A percentile compares a stretch with the other conserved stretches of the same genome.
Evolutionary conservation across 2,797 vertebrate species (phyloP).

Genomic region (Myotis pilosus): DNA sequence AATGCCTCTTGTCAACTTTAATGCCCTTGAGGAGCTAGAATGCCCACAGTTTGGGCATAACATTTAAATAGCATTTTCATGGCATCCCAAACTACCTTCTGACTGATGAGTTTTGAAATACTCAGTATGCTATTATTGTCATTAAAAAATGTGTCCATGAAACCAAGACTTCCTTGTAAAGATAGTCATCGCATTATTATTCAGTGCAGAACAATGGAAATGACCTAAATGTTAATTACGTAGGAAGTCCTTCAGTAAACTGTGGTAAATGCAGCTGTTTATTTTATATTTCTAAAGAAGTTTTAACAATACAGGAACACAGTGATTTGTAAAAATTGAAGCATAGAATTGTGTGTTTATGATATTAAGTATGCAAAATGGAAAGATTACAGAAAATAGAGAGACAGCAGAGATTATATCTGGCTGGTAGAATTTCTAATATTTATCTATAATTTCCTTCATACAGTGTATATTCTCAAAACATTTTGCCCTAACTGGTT

Average conservation of each 20-base stretch:
- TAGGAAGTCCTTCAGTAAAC: slow-evolving; percentile 49
- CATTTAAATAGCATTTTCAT: slow-evolving; percentile 60
- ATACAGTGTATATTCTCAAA: background rate
- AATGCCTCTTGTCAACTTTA: slow-evolving; percentile 46
- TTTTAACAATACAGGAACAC: slow-evolving; percentile 13
- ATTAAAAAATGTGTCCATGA: slow-evolving; percentile 46
- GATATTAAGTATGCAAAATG: slow-evolving; percentile 15
- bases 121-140: slow-evolving; percentile 29
- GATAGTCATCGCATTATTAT: slow-evolving; percentile 43
- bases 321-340: slow-evolving; percentile 24
- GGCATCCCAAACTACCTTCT: slow-evolving; percentile 40
- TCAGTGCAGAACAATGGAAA: slow-evolving; percentile 49
- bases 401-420: background rate
- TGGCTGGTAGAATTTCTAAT: background rate
- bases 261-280: slow-evolving; percentile 1
- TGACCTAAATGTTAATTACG: slow-evolving; percentile 61
- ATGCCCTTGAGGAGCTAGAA: slow-evolving; percentile 41
- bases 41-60: slow-evolving; percentile 48
- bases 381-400: slow-evolving; percentile 14
- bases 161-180: slow-evolving; percentile 28
- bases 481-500: no score
- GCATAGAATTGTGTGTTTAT: background rate
- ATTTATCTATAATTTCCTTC: background rate
- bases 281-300: slow-evolving; percentile 33
- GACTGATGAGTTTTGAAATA: slow-evolving; percentile 58